Evolutionary conservation across 2,797 vertebrate genomes (phyloP), one percentile per base, ranked within the genome.

Genomic region (Kryptopterus vitreolus): DNA sequence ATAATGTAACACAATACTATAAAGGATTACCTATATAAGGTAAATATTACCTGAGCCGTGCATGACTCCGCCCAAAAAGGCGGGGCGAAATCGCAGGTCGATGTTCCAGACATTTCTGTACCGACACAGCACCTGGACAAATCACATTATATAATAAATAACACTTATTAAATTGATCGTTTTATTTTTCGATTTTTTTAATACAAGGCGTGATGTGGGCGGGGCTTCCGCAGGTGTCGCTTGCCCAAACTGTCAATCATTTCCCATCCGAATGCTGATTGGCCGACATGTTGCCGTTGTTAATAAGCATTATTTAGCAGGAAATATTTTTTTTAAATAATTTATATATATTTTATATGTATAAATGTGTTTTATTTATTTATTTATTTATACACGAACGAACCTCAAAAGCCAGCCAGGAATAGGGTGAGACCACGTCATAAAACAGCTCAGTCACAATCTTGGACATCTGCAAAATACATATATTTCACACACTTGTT

Each of bases 51-150:
- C 97, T 16, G 95, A 89, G 38, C 86, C 92, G 0, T 92, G 89
- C 93, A 99, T 95, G 85, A 98, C 59, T 3, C 92, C 96, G 0
- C 84, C 90, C 20, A 98, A 89, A 50, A 93, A 91, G 0, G 90
- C 91, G 0, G 97, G 97, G 0, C 93, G 92, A 20, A 99, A 85
- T 82, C 88, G 93, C 57, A 98, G 89, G 0, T 95, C 92, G 4
- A 99, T 89, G 22, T 95, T 95, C 97, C 97, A 99, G 81, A 96
- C 84, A n/a, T 89, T 87, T 89, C 86, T 94, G 84, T 99, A 99
- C 0, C 97, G 93, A 81, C 96, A 97, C 71, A 99, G 91, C 35
- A 95, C 87, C 97, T 98, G 82, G 13, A 57, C 55, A 61, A n/a
- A n/a, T n/a, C n/a, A n/a, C n/a, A n/a, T n/a, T n/a, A n/a, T n/a